phyloP scores from a whole-genome alignment of 2,113 vertebrate species.

The Macrotis lagotis region DNA sequence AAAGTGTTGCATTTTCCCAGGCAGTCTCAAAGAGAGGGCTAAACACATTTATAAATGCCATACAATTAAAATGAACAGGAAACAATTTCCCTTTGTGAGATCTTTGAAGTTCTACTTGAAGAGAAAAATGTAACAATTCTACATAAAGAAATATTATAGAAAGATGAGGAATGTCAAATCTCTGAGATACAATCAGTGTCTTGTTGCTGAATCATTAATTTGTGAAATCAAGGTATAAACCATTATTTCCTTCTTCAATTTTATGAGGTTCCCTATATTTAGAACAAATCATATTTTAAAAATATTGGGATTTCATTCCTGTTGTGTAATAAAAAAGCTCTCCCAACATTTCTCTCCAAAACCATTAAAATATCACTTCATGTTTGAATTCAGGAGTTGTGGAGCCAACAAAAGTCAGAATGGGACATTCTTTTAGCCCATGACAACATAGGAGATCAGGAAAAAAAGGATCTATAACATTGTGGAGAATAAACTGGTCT shows the following conservation, averaged over 20 bases:
- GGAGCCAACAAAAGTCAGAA: too few relatives aligned
- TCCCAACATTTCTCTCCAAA: too few relatives aligned
- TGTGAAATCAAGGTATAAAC: background rate
- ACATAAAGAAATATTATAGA: constrained; percentile 30
- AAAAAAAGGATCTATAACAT: background rate
- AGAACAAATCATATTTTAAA: constrained; percentile 14
- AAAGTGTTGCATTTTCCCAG: constrained; percentile 1
- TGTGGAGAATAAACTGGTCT: background rate
- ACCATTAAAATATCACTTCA: too few relatives aligned
- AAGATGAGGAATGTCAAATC: background rate
- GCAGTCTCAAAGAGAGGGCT: background rate
- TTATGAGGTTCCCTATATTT: background rate
- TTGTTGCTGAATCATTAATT: background rate
- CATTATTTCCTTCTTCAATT: constrained; percentile 2
- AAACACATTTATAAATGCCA: background rate
- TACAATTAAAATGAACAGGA: background rate
- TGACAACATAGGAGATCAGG: too few relatives aligned
- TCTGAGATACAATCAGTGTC: background rate
- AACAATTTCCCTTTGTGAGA: background rate
- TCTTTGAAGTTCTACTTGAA: constrained; percentile 14
- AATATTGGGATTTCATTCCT: too few relatives aligned
- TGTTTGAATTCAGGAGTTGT: too few relatives aligned
- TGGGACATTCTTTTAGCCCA: too few relatives aligned
- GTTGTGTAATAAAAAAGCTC: constrained; percentile 14
- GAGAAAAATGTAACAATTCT: constrained; percentile 34